Evolutionary conservation across 2,888 invertebrate genomes (phyloP).

Genomic region (Epistrophella euchroma): DNA sequence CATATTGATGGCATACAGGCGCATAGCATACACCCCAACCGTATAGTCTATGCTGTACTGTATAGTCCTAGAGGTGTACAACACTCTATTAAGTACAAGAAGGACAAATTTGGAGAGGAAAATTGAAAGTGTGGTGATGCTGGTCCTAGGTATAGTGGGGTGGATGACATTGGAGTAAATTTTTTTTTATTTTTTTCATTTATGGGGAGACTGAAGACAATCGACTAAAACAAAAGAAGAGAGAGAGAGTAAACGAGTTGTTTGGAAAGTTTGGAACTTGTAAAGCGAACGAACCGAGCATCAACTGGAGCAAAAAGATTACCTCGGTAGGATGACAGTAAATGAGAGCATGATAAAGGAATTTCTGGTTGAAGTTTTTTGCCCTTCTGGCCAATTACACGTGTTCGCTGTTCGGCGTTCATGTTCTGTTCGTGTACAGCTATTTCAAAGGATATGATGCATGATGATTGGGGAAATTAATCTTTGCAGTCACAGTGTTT

Average conservation of each 20-base stretch:
- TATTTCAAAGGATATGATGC: constrained; percentile 22
- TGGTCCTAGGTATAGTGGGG: no score
- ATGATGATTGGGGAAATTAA: constrained; percentile 38
- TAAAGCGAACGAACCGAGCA: background rate
- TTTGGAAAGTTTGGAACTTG: background rate
- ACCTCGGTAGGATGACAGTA: constrained; percentile 27
- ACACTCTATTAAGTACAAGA: background rate
- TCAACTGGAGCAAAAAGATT: constrained; percentile 37
- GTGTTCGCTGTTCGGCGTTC: constrained; percentile 33
- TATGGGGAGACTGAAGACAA: constrained; percentile 18
- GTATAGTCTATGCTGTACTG: background rate
- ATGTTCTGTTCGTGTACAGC: background rate
- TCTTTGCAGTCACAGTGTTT: constrained; percentile 3
- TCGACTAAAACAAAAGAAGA: constrained; percentile 17
- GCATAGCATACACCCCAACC: background rate
- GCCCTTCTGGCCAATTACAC: constrained; percentile 65
- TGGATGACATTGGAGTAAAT: constrained; percentile 28
- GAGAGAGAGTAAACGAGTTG: background rate
- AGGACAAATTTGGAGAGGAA: constrained; percentile 33
- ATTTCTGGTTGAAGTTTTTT: constrained; percentile 45
- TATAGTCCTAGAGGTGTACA: background rate
- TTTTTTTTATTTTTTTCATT: background rate
- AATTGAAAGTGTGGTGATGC: constrained; percentile 59
- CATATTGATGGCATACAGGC: background rate
- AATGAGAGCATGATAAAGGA: constrained; percentile 42